Conservation (phyloP, 2,113 vertebrate species). For the Aplodontia rufa region DNA sequence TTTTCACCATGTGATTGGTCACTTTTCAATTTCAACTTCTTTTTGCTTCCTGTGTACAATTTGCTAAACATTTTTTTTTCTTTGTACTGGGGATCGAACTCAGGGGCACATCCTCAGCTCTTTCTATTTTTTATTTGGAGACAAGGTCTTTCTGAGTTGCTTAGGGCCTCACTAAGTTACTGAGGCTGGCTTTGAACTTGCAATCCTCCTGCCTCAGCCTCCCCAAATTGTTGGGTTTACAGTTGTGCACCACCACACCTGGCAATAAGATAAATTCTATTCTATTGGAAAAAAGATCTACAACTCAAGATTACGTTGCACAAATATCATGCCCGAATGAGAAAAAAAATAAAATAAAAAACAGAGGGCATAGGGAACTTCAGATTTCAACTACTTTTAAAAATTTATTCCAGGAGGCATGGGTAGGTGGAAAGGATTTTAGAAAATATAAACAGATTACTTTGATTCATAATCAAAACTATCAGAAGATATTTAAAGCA, state of each 20-base stretch:
- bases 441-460: background rate
- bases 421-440: background rate
- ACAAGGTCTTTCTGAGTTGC: too few species aligned
- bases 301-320: background rate
- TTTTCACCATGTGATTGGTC: background rate
- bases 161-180: too few species aligned
- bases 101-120: too few species aligned
- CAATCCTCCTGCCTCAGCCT: too few species aligned
- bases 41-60: background rate
- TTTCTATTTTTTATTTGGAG: too few species aligned
- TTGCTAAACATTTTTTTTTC: too few species aligned
- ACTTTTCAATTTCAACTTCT: conserved; percentile 11
- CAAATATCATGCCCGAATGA: background rate
- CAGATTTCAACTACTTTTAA: background rate
- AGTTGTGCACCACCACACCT: too few species aligned
- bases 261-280: background rate
- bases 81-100: too few species aligned
- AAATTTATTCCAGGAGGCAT: background rate
- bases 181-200: too few species aligned
- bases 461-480: background rate
- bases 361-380: background rate
- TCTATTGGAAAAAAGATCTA: background rate
- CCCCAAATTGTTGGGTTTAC: too few species aligned
- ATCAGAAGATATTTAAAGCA: background rate
- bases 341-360: background rate